phyloP scores from a whole-genome alignment of 2,797 vertebrate species.

The Takifugu rubripes region DNA sequence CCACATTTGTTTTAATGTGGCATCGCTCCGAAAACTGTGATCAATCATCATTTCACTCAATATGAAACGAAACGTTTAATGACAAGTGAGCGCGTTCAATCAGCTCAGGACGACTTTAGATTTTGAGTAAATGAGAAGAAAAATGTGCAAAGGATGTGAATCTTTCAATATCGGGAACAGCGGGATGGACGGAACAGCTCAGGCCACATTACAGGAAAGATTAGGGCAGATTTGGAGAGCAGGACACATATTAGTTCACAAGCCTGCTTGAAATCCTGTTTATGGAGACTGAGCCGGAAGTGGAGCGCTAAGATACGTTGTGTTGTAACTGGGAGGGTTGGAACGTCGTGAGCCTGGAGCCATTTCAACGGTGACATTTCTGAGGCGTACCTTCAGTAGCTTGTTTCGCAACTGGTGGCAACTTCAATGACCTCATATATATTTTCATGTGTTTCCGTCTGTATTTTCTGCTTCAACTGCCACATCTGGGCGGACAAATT shows the following conservation, averaged over 20 bases:
- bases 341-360: not conserved
- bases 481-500: too few relatives aligned
- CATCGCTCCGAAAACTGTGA: conserved; percentile 50
- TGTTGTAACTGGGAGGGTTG: not conserved
- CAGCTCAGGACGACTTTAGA: conserved; percentile 24
- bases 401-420: too few relatives aligned
- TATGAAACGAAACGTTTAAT: conserved; percentile 29
- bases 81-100: conserved; percentile 39
- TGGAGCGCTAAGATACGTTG: not conserved
- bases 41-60: conserved; percentile 49
- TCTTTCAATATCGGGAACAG: conserved; percentile 1
- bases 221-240: conserved; percentile 14
- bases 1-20: conserved; percentile 70
- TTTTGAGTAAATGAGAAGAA: too few relatives aligned
- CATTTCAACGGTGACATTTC: too few relatives aligned
- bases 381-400: too few relatives aligned
- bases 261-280: not conserved
- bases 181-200: conserved; percentile 8
- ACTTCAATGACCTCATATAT: too few relatives aligned
- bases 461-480: too few relatives aligned
- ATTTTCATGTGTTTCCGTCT: too few relatives aligned
- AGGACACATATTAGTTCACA: conserved; percentile 8
- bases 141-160: not conserved
- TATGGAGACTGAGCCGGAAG: not conserved
- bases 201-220: conserved; percentile 7